Evolutionary conservation across 1,140 invertebrate species (phyloP), one percentile per base, ranked within the genome.

Genomic region (Drosophila ananassae): DNA sequence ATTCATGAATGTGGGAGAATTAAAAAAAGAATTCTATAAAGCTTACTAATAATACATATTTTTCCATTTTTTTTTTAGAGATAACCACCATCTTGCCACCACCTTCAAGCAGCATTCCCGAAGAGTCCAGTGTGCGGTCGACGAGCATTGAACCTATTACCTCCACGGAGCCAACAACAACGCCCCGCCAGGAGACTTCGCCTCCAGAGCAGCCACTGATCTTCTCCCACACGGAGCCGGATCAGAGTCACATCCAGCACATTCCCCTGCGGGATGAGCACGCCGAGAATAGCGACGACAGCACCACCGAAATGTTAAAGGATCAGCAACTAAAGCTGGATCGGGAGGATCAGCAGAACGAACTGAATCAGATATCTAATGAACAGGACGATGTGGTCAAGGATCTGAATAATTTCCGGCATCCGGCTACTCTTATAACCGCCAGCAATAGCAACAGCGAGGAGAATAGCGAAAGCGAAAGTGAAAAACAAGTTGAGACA

Each of bases 321-420:
- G 66, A 73, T 30, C 67, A 68, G 2, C 60, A 68, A 10, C 64
- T 56, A 39, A 61, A 63, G 44, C 54, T 30, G 10, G 55, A 77
- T 44, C 58, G 68, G 37, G 53, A 68, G 24, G 63, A 73, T 46
- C 77, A 79, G 58, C 75, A 71, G 55, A 76, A 90, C 17, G 76
- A 87, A 28, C 48, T 89, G 17, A 91, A 91, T 64, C 90, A 91
- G 52, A 91, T 91, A 8, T 83, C 84, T n/a, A 82, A 64, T 25
- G 84, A 91, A 53, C 77, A 61, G 51, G 89, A 91, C 52, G 89
- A 89, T 44, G 87, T 80, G 64, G 87, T 59, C 63, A 91, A 90
- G 64, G 89, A 91, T 77, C 81, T 91, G 57, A 91, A 91, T 77
- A 91, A 91, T 79, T 91, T 91, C 39, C 71, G 90, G 61, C 90